phyloP scores from a whole-genome alignment of 1,140 invertebrate species.

The Sarcophaga peregrina region DNA sequence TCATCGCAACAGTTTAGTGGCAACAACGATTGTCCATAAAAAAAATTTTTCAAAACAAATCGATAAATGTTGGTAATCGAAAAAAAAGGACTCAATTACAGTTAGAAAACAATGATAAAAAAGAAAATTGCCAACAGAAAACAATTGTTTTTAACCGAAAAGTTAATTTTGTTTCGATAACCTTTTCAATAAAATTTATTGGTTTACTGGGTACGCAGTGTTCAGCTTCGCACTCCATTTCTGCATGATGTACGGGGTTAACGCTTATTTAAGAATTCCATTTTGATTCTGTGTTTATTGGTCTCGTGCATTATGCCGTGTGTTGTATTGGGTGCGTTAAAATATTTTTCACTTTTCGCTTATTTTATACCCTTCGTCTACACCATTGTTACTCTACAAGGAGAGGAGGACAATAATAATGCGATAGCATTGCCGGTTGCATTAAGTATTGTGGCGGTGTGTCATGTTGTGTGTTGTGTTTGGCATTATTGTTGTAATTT shows the following conservation, averaged over 20 bases:
- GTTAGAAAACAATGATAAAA: too few species aligned
- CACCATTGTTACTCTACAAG: too few species aligned
- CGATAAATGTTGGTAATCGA: too few species aligned
- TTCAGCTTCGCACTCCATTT: background rate
- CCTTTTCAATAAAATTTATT: background rate
- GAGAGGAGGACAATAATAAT: background rate
- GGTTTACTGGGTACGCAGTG: background rate
- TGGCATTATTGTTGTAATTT: too few species aligned
- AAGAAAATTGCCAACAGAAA: background rate
- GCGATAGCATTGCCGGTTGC: background rate
- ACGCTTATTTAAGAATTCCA: background rate
- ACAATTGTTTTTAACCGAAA: too few species aligned
- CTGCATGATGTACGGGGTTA: background rate
- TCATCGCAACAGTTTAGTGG: too few species aligned
- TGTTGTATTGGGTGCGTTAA: background rate
- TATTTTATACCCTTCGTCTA: background rate
- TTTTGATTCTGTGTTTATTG: background rate
- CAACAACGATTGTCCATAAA: too few species aligned
- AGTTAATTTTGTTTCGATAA: too few species aligned
- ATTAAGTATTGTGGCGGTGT: background rate
- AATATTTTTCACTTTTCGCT: background rate
- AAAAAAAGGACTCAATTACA: too few species aligned
- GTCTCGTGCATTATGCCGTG: background rate
- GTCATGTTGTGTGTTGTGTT: background rate
- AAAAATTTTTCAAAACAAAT: too few species aligned